Evolutionary conservation across 2,888 invertebrate species (phyloP).

Genomic region (Cosmopolites sordidus): DNA sequence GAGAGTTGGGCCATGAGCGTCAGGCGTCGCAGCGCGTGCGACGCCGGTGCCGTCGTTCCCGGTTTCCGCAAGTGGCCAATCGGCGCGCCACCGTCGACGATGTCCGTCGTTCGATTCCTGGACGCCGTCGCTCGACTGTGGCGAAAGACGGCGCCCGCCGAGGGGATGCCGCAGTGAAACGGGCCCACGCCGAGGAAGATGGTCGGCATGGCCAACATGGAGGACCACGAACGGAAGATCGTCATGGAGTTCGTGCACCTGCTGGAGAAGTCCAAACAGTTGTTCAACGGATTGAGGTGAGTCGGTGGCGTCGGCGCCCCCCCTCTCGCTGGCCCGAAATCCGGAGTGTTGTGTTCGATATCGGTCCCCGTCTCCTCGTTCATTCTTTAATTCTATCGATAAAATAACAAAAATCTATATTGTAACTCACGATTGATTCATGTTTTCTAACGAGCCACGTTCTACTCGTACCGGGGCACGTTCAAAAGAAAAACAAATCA

Average conservation of each 20-base stretch:
- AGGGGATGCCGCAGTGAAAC: not conserved
- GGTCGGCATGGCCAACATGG: constrained; percentile 76
- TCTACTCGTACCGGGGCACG: no score
- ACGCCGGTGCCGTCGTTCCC: constrained; percentile 17
- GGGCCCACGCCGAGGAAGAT: constrained; percentile 44
- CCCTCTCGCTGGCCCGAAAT: not conserved
- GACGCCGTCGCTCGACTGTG: constrained; percentile 33
- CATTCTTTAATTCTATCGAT: no score
- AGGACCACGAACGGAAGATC: constrained; percentile 85
- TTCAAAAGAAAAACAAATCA: no score
- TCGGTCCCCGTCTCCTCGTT: no score
- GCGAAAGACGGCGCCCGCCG: constrained; percentile 3
- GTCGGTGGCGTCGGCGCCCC: constrained; percentile 15
- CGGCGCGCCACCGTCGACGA: constrained; percentile 34
- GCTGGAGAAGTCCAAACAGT: constrained; percentile 93
- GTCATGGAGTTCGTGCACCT: constrained; percentile 95
- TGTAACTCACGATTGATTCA: no score
- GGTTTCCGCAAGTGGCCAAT: constrained; percentile 32
- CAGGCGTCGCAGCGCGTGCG: not conserved
- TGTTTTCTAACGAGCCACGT: no score
- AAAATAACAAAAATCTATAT: no score
- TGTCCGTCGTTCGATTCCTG: constrained; percentile 45
- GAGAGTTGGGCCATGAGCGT: no score
- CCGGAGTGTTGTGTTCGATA: no score
- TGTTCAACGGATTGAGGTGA: constrained; percentile 92